Evolutionary conservation across 2,797 vertebrate genomes (phyloP).

Genomic region (Tauraco hartlaubi): DNA sequence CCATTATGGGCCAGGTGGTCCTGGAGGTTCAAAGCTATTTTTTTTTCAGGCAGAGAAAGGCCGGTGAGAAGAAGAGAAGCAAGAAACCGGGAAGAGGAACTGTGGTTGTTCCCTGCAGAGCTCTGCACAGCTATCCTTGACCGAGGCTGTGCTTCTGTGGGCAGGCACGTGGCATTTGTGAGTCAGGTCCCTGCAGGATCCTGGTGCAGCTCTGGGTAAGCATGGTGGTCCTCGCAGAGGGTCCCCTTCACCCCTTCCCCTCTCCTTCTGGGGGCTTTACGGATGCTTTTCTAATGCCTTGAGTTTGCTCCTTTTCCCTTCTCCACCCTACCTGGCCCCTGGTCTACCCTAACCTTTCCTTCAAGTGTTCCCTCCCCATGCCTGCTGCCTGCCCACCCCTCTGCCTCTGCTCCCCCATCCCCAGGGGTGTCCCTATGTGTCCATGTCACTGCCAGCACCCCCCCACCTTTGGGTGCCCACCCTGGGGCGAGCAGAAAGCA

Average conservation of each 20-base stretch:
- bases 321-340: not conserved
- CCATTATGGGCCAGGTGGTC: not conserved
- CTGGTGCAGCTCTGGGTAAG: rapidly evolving
- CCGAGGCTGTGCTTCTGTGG: not conserved
- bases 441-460: not conserved
- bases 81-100: not conserved
- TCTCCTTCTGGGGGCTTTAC: not conserved
- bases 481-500: not conserved
- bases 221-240: rapidly evolving
- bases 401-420: not conserved
- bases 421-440: not conserved
- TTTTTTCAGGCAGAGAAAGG: not conserved
- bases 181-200: rapidly evolving
- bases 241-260: not conserved
- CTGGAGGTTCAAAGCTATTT: not conserved
- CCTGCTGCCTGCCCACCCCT: not conserved
- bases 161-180: rapidly evolving
- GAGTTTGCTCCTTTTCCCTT: not conserved
- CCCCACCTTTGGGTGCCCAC: not conserved
- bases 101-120: not conserved
- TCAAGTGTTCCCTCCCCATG: not conserved
- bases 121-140: not conserved
- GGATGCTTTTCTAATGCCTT: rapidly evolving
- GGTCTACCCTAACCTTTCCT: not conserved
- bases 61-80: not conserved